Evolutionary conservation across 2,113 vertebrate species (phyloP).

Genomic region (Eulacestoma nigropectus): DNA sequence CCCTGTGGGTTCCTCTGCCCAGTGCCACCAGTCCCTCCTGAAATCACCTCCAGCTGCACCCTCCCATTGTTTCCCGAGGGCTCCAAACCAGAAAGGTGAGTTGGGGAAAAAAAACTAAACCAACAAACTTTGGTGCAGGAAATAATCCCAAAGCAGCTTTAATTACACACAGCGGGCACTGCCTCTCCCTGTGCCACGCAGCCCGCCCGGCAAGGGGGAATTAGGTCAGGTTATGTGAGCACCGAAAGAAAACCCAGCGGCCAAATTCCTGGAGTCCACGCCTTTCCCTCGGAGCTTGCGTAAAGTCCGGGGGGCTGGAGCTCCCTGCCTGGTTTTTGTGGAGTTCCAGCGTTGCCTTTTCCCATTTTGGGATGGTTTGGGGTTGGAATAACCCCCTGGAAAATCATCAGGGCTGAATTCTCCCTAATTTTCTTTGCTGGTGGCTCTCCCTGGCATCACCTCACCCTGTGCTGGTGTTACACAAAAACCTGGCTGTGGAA

Average conservation of each 20-base stretch:
- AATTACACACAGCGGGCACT: neutral
- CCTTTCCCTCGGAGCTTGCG: neutral
- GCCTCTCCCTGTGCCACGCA: neutral
- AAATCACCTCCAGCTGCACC: neutral
- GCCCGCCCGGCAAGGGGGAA: neutral
- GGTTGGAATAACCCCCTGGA: neutral
- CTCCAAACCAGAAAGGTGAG: conserved; percentile 48
- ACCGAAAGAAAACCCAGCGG: neutral
- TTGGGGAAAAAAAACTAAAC: neutral
- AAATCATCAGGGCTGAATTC: accelerated
- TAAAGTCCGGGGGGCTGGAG: neutral
- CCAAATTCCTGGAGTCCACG: neutral
- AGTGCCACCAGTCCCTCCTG: neutral
- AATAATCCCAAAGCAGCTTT: neutral
- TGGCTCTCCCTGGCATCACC: neutral
- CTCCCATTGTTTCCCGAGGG: neutral
- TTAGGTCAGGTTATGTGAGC: neutral
- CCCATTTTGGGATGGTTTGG: neutral
- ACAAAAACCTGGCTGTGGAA: neutral
- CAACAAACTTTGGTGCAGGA: neutral
- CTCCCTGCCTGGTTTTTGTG: accelerated
- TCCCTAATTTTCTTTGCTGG: neutral
- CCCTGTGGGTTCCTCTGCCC: neutral
- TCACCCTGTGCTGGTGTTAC: accelerated
- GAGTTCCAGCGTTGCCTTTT: neutral